These are phyloP conservation scores for Caenorhabditis latens DNA, from an alignment of 1,140 invertebrate genomes.

Conservation along the genomic window DNA sequence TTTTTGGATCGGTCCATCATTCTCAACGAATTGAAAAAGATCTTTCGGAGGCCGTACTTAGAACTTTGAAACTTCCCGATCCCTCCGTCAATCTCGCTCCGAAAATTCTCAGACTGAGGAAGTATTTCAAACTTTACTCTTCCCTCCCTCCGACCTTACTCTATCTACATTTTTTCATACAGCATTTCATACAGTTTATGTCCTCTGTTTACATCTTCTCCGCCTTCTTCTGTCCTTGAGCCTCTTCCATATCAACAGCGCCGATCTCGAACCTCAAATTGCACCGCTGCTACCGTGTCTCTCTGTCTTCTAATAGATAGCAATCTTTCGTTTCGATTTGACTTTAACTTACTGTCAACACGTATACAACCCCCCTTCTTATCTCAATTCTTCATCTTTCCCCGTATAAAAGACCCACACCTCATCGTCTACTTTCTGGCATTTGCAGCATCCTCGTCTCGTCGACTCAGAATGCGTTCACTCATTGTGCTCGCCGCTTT, in stretches of 20 bases:
- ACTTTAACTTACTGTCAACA: conserved; percentile 41
- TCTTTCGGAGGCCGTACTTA: too few relatives aligned
- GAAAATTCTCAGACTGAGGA: neutral
- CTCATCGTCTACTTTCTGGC: neutral
- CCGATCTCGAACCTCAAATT: conserved; percentile 37
- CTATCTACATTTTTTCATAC: neutral
- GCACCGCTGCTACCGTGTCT: conserved; percentile 4
- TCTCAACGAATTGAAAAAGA: too few relatives aligned
- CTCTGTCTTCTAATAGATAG: neutral
- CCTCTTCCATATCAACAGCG: neutral
- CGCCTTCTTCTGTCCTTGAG: neutral
- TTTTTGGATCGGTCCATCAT: too few relatives aligned
- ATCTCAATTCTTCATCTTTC: neutral
- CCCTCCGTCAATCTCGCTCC: too few relatives aligned
- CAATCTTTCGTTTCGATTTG: conserved; percentile 10
- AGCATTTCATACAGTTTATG: neutral
- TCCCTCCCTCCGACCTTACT: neutral
- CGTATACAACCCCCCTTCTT: neutral
- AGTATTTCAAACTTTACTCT: conserved; percentile 1
- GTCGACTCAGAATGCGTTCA: conserved; percentile 26
- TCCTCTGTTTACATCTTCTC: conserved; percentile 15
- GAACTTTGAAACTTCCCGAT: too few relatives aligned
- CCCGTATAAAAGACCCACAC: neutral
- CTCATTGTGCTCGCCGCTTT: conserved; percentile 36
- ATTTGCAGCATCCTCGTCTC: neutral